Conservation (phyloP, 2,113 vertebrate genomes). For the Syrrhaptes paradoxus region DNA sequence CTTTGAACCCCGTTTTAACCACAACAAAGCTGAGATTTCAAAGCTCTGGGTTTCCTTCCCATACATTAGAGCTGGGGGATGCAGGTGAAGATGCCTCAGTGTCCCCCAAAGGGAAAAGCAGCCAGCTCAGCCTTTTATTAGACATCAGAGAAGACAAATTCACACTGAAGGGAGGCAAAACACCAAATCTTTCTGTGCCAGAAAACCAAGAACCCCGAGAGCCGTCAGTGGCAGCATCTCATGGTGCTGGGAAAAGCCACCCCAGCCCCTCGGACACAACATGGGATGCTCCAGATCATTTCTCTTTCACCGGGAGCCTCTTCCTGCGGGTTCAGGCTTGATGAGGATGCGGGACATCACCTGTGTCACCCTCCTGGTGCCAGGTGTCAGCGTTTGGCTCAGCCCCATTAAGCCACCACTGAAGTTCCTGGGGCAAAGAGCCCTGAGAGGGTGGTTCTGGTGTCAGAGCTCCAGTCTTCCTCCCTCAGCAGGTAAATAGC, state of each 20-base stretch:
- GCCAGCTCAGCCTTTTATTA: neutral
- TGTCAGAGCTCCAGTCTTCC: rapidly evolving
- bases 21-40: neutral
- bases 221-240: rapidly evolving
- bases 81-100: neutral
- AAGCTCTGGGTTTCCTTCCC: neutral
- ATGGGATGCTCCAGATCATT: rapidly evolving
- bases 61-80: neutral
- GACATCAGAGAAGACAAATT: neutral
- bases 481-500: neutral
- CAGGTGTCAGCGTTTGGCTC: neutral
- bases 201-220: neutral
- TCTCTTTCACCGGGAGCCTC: rapidly evolving
- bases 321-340: neutral
- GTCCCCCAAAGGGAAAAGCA: neutral
- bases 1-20: neutral
- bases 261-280: neutral
- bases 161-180: rapidly evolving
- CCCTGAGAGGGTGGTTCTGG: neutral
- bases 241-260: rapidly evolving
- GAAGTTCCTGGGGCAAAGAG: rapidly evolving
- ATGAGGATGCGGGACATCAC: rapidly evolving
- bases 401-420: neutral
- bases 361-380: rapidly evolving
- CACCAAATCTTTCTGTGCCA: neutral